Base-by-base conservation (phyloP, 2,113 vertebrate genomes). In the Hiodon alosoides region DNA sequence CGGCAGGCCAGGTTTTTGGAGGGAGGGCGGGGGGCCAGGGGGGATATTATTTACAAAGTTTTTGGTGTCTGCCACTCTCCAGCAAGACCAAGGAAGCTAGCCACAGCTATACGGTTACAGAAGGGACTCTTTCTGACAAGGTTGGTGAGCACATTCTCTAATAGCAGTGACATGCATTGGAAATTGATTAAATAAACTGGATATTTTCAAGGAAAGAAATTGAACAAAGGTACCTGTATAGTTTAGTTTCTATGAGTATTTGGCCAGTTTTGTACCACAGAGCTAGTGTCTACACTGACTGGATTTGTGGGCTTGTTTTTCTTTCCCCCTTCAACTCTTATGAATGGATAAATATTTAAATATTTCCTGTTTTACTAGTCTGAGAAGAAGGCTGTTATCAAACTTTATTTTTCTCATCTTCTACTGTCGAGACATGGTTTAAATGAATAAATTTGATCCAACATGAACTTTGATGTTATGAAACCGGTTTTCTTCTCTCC, bases 121-220 rank as follows among this genome's bases (percentile, higher is more conserved):
- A 86, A 84, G 85, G 85, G 79, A 76, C 80, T 76, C 76, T 81
- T 70, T 79, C 16, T 76, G 73, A 81, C 73, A 85, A 89, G 90
- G 91, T 92, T 86, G 74, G 86, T 81, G 74, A 74, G 79, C 59
- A 4, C 9, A 16, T 8, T 60, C 17, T 69, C 1, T 54, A 8
- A 31, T 13, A 69, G 5, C 67, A 5, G 48, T 58, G 65, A 62
- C 46, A 13, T 4, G 62, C 16, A 67, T 16, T 9, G 67, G 48
- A 7, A 70, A n/a, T 61, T 13, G 48, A 9, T n/a, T 11, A 13
- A n/a, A 10, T 7, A 68, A 13, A 58, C 48, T n/a, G 65, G 54
- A 11, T 14, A 48, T 48, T 57, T 48, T 13, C 8, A 5, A 5
- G n/a, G 5, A 59, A 13, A 5, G 11, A 53, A 46, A 31, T 31